phyloP scores from a whole-genome alignment of 1,140 invertebrate genomes.

The Brachionus paranguensis region DNA sequence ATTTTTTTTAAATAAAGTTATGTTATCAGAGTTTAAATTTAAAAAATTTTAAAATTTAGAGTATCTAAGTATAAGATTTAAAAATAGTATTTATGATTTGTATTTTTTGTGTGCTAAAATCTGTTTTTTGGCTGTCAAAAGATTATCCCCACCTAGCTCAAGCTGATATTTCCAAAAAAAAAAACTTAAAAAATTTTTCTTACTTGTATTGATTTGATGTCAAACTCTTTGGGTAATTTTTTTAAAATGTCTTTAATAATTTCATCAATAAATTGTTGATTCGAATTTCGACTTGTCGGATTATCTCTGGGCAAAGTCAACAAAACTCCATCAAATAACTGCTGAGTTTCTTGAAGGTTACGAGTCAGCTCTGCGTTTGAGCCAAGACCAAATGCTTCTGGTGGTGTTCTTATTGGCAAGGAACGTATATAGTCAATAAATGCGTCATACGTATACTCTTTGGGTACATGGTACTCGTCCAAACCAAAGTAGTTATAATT shows the following conservation, averaged over 20 bases:
- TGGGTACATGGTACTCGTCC: not conserved
- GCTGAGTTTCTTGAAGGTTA: conserved; percentile 16
- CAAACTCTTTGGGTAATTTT: not conserved
- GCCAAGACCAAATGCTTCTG: conserved; percentile 89
- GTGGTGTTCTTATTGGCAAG: conserved; percentile 76
- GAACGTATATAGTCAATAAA: conserved; percentile 63
- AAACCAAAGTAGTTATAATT: not conserved
- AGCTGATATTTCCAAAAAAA: not conserved
- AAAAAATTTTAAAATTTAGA: too few species aligned
- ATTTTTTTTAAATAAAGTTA: too few species aligned
- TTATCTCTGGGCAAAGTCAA: conserved; percentile 1
- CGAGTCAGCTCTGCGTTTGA: conserved; percentile 85
- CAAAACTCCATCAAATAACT: not conserved
- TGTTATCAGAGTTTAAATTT: too few species aligned
- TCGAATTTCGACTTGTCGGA: not conserved
- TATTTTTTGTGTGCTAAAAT: too few species aligned
- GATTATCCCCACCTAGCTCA: too few species aligned
- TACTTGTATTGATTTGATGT: not conserved
- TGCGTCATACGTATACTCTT: not conserved
- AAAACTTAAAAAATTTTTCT: not conserved
- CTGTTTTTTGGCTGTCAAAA: too few species aligned
- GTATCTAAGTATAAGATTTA: too few species aligned
- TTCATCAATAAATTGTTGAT: conserved; percentile 1
- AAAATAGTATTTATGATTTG: too few species aligned
- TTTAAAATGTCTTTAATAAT: not conserved